phyloP scores from a whole-genome alignment of 2,888 invertebrate genomes.

The Tachina grossa region DNA sequence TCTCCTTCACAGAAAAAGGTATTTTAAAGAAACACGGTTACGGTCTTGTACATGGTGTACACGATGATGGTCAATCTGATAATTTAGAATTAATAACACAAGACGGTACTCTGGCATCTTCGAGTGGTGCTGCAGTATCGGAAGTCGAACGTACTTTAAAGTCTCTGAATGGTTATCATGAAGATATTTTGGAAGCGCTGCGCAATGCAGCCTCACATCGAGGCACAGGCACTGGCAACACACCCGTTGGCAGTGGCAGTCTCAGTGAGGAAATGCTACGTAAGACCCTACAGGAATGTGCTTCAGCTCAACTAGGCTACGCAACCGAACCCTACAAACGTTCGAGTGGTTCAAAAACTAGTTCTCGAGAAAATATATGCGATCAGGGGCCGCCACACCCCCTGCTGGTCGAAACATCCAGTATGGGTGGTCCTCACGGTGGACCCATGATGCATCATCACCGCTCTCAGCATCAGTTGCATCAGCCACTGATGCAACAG shows the following conservation, averaged over 20 bases:
- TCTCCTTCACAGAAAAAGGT: slow-evolving; percentile 88
- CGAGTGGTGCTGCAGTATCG: slow-evolving; percentile 85
- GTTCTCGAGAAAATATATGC: slow-evolving; percentile 90
- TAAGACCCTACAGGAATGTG: slow-evolving; percentile 87
- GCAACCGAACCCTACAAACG: slow-evolving; percentile 86
- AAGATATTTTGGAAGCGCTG: slow-evolving; percentile 94
- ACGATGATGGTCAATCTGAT: slow-evolving; percentile 88
- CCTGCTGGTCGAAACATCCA: slow-evolving; percentile 82
- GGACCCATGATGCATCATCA: slow-evolving; percentile 82
- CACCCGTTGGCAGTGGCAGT: slow-evolving; percentile 86
- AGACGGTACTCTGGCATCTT: slow-evolving; percentile 87
- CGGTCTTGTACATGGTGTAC: slow-evolving; percentile 89
- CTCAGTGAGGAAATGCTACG: slow-evolving; percentile 88
- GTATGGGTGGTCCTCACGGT: slow-evolving; percentile 78
- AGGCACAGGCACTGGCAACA: slow-evolving; percentile 85
- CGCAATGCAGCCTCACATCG: slow-evolving; percentile 91
- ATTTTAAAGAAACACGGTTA: slow-evolving; percentile 93
- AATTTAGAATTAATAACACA: slow-evolving; percentile 87
- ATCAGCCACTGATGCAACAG: slow-evolving; percentile 85
- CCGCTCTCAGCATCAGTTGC: slow-evolving; percentile 82
- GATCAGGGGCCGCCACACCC: slow-evolving; percentile 87
- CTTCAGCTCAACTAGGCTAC: slow-evolving; percentile 83
- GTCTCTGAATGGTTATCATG: slow-evolving; percentile 95
- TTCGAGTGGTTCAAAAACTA: slow-evolving; percentile 83
- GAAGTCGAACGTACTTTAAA: slow-evolving; percentile 94